Conservation (phyloP, 1,140 invertebrate species). For the Yoshiicerus persimilis region DNA sequence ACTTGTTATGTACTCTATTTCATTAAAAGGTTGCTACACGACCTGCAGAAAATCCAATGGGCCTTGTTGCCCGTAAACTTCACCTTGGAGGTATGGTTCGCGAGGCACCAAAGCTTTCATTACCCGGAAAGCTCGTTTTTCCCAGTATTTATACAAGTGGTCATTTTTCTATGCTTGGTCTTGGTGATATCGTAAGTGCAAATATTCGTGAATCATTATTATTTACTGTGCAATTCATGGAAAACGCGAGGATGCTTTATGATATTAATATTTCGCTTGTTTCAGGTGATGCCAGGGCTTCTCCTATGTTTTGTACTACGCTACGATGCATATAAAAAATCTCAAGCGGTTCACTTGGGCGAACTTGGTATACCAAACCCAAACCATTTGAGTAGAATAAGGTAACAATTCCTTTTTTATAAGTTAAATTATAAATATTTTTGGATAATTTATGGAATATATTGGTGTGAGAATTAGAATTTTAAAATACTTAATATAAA, state of each 20-base stretch:
- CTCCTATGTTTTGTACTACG: conserved; percentile 91
- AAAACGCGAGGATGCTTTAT: background rate
- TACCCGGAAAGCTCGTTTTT: conserved; percentile 95
- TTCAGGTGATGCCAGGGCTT: conserved; percentile 86
- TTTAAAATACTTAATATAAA: too few relatives aligned
- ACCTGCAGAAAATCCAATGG: conserved; percentile 93
- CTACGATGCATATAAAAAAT: conserved; percentile 96
- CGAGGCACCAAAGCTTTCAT: conserved; percentile 78
- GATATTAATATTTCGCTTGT: background rate
- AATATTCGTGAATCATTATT: background rate
- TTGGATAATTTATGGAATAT: background rate
- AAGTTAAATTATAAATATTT: background rate
- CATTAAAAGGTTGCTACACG: conserved; percentile 70
- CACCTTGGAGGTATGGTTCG: conserved; percentile 82
- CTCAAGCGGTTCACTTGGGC: conserved; percentile 67
- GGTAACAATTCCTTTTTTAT: too few relatives aligned
- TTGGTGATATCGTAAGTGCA: conserved; percentile 85
- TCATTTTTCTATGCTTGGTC: conserved; percentile 94
- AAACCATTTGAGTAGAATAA: conserved; percentile 66
- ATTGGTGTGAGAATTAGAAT: background rate
- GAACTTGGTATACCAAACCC: conserved; percentile 79
- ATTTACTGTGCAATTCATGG: background rate
- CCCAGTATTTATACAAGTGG: conserved; percentile 93
- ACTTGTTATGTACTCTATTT: background rate
- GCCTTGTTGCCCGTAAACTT: conserved; percentile 86